Conservation (phyloP, 2,113 vertebrate genomes). For the Nothoprocta pentlandii region DNA sequence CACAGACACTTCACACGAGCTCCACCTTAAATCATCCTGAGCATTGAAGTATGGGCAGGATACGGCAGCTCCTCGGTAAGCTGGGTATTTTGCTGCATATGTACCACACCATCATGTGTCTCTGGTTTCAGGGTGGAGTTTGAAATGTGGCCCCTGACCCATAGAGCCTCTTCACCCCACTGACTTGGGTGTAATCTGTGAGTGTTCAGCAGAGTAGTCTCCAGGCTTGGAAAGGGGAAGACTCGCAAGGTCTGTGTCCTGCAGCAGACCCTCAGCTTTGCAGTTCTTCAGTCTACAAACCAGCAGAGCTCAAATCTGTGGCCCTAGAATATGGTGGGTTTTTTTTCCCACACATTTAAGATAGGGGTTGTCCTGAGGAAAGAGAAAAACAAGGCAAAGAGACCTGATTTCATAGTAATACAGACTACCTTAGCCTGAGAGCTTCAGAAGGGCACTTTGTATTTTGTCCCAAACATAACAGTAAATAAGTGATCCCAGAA, state of each 20-base stretch:
- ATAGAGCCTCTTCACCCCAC: not conserved
- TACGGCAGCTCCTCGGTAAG: slow-evolving; percentile 16
- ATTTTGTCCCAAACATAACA: not conserved
- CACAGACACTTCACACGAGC: not conserved
- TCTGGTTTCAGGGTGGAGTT: slow-evolving; percentile 50
- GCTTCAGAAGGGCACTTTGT: not conserved
- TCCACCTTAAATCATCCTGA: slow-evolving; percentile 39
- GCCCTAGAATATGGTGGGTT: not conserved
- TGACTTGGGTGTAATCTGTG: not conserved
- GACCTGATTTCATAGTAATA: not conserved
- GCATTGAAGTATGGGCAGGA: not conserved
- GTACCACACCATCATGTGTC: not conserved
- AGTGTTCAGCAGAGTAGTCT: not conserved
- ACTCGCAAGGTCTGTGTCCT: not conserved
- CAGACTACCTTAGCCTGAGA: not conserved
- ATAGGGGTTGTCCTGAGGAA: not conserved
- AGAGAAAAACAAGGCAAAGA: not conserved
- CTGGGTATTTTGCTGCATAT: not conserved
- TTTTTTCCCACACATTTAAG: not conserved
- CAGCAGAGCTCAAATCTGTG: not conserved
- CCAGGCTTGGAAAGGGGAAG: not conserved
- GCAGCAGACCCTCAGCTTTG: not conserved
- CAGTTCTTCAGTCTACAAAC: not conserved
- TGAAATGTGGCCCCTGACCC: not conserved
- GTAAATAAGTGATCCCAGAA: not conserved